A percentile compares a stretch with the other conserved stretches of the same genome.
phyloP scores from a whole-genome alignment of 2,113 vertebrate species.

The Boleophthalmus pectinirostris region DNA sequence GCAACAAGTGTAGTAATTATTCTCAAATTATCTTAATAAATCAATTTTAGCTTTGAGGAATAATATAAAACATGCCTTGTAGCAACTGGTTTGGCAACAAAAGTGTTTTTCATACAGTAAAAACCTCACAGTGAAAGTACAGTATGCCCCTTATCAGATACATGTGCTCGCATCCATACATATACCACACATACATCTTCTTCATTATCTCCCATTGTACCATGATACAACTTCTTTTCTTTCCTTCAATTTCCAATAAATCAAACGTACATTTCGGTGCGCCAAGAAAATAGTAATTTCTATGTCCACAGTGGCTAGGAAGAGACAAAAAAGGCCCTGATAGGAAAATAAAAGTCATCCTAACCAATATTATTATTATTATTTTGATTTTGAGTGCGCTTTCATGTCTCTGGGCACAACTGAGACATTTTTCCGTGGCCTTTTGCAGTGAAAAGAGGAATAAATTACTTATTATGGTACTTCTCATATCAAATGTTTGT shows the following conservation, averaged over 20 bases:
- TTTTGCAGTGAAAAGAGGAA: constrained; percentile 50
- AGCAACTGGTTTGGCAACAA: constrained; percentile 75
- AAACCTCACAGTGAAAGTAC: constrained; percentile 79
- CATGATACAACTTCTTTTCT: constrained; percentile 43
- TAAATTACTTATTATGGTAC: constrained; percentile 51
- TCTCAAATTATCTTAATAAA: constrained; percentile 46
- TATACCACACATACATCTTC: constrained; percentile 26
- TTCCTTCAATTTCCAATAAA: constrained; percentile 33
- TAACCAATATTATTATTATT: constrained; percentile 46
- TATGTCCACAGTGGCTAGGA: constrained; percentile 30
- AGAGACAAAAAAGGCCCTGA: constrained; percentile 57
- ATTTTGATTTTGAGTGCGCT: constrained; percentile 41
- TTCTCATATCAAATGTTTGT: constrained; percentile 73
- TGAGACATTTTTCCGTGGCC: constrained; percentile 58
- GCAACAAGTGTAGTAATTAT: constrained; percentile 38
- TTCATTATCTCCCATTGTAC: constrained; percentile 53
- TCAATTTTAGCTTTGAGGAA: constrained; percentile 56
- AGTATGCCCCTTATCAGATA: constrained; percentile 65
- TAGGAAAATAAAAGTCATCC: constrained; percentile 53
- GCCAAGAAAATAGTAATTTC: constrained; percentile 31
- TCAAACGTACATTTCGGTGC: constrained; percentile 39
- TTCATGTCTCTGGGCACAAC: constrained; percentile 52
- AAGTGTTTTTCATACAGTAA: constrained; percentile 70
- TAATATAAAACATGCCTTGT: constrained; percentile 69
- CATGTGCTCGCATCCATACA: constrained; percentile 38